Conservation (phyloP, 2,113 vertebrate genomes). For the Rhinolophus ferrumequinum region DNA sequence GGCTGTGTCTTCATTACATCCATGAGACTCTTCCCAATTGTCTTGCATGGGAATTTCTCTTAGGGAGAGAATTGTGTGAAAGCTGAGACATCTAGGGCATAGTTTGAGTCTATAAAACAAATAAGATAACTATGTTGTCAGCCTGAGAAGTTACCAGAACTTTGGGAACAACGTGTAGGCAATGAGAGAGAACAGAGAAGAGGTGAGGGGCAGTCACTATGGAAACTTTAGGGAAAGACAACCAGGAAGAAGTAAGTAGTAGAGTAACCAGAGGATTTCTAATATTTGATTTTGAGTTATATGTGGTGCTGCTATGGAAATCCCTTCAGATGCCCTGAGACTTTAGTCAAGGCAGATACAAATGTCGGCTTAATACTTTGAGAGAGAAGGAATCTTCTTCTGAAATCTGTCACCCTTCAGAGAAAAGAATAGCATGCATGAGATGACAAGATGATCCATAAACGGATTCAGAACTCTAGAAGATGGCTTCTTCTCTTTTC, state of each 20-base stretch:
- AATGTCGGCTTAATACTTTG: neutral
- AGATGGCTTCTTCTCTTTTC: neutral
- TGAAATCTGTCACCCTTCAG: neutral
- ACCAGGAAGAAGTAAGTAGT: neutral
- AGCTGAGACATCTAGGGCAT: neutral
- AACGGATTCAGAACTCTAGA: neutral
- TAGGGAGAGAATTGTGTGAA: constrained; percentile 8
- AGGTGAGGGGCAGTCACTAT: neutral
- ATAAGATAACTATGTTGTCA: neutral
- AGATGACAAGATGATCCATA: neutral
- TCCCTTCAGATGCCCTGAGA: neutral
- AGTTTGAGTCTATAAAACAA: neutral
- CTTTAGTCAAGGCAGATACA: neutral
- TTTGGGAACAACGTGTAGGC: neutral
- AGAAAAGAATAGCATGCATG: neutral
- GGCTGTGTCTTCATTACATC: neutral
- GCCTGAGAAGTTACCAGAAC: neutral
- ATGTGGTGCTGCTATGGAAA: neutral
- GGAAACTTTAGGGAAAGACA: neutral
- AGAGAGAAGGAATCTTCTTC: neutral
- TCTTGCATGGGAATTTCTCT: neutral
- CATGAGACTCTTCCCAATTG: neutral
- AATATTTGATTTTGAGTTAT: neutral
- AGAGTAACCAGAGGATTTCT: neutral
- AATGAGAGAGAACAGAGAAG: neutral